Base-by-base conservation (phyloP, 1,140 invertebrate species). In the Apis laboriosa region DNA sequence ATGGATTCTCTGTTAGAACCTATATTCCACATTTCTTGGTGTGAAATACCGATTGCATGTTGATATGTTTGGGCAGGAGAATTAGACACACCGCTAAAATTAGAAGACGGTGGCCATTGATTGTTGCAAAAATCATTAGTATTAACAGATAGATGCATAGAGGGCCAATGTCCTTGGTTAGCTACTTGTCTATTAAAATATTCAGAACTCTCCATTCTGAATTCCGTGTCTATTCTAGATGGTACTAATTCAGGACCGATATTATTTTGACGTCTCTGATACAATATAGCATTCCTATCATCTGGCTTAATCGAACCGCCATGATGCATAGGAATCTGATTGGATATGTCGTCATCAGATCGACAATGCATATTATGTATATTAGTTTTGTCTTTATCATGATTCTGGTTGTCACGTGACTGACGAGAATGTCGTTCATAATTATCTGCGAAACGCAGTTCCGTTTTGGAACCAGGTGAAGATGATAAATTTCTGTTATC, bases 391-490 rank as follows among this genome's bases (percentile, higher is more conserved):
- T 60, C 71, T 13, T 21, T 87, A 4, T 87, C 86, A n/a, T 84
- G 43, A 19, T 58, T 51, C 3, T 88, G 60, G 43, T 58, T 24
- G 24, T 87, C 85, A 15, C 88, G 75, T 5, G 66, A 56, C 21
- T 84, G 89, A 0, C 90, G 89, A 3, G 90, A 88, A 84, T 92
- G 87, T 24, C 90, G 86, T 17, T 93, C 92, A 17, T 92, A 92
- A 66, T 91, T 92, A 34, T 92, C 90, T 0, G 90, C 85, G 61
- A 89, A 92, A 34, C 92, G 87, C 0, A 83, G 85, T 9, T 90
- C 88, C 0, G 70, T 19, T 11, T 86, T 90, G 1, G 64, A 74
- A 58, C 55, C 24, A 13, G 78, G 61, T 15, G 67, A 64, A 51
- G 74, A 12, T 21, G 84, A 5, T 24, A 58, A 63, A 19, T 51